Base-by-base conservation (phyloP, 1,140 invertebrate species). In the Trichomalopsis sarcophagae region DNA sequence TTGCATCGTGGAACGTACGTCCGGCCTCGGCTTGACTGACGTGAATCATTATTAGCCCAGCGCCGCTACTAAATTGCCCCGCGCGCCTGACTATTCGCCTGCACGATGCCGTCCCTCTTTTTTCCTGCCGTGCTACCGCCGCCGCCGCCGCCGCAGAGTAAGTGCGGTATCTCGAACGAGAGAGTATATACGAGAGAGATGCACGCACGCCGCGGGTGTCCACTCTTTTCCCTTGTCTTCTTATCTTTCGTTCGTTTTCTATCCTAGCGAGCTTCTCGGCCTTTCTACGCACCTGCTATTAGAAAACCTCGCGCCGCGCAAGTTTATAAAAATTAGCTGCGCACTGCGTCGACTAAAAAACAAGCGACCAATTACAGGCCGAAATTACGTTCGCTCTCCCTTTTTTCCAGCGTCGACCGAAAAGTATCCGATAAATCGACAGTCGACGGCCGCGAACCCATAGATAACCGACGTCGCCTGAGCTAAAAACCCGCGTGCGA, bases 21-120 rank as follows among this genome's bases (percentile, higher is more conserved):
- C 78, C 84, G 84, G 78, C 44, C 74, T 40, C 73, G 30, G 66
- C 23, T 71, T 69, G 83, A 84, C 75, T 78, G 77, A 85, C 36
- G 78, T 40, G 77, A 76, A 81, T 81, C 84, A 44, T 85, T 85
- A 85, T 85, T 85, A 81, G n/a, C 13, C 50, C 71, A 13, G 68
- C 50, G 50, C 50, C 33, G 50, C 77, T 21, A 27, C 68, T 68
- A 75, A 84, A 80, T 81, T 80, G 78, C 79, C 47, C n/a, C 84
- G 33, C 84, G 33, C 84, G 33, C 84, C 14, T 73, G 44, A 83
- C 36, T 50, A 82, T 82, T 76, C 50, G 73, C 73, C 55, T 62
- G 50, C 55, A n/a, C 17, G 55, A 21, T 62, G 55, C 55, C 17
- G 55, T 62, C 83, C 66, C 68, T 80, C 50, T 74, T 79, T 78